Percentiles rank a stretch among this genome's conserved stretches.
Conservation (phyloP, 2,888 invertebrate genomes). For the Phrixothrix hirtus region DNA sequence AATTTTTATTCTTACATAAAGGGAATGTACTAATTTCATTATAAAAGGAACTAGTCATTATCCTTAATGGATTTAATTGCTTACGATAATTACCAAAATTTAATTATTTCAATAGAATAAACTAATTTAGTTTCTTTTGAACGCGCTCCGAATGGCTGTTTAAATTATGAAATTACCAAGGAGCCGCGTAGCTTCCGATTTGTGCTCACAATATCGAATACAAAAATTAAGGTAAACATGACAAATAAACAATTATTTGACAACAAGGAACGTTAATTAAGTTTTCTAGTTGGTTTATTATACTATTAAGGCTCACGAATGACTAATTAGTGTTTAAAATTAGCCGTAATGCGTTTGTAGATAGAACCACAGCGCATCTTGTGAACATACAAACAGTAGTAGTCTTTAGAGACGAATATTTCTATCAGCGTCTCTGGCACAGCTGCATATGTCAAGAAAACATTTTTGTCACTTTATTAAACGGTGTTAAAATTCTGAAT, state of each 20-base stretch:
- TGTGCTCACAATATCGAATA: not conserved
- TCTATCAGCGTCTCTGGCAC: conserved; percentile 33
- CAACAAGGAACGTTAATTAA: conserved; percentile 27
- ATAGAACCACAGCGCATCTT: conserved; percentile 12
- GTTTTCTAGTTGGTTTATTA: conserved; percentile 27
- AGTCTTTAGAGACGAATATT: conserved; percentile 41
- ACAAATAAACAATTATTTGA: conserved; percentile 11
- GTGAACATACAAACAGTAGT: conserved; percentile 30
- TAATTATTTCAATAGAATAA: too few relatives aligned
- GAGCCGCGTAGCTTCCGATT: not conserved
- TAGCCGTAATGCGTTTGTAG: conserved; percentile 26
- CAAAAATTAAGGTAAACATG: not conserved
- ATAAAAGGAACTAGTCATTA: not conserved
- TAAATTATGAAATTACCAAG: not conserved
- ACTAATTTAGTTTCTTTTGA: too few relatives aligned
- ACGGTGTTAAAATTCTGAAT: conserved; percentile 32
- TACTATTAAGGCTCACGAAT: conserved; percentile 33
- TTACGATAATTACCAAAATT: too few relatives aligned
- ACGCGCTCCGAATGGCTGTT: too few relatives aligned
- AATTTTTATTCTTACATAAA: not conserved
- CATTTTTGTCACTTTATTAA: conserved; percentile 32
- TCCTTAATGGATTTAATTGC: not conserved
- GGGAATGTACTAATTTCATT: not conserved
- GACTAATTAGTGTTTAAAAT: conserved; percentile 40
- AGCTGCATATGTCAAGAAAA: conserved; percentile 30